Evolutionary conservation across 2,888 invertebrate genomes (phyloP).

Genomic region (Macrosiphum euphorbiae): DNA sequence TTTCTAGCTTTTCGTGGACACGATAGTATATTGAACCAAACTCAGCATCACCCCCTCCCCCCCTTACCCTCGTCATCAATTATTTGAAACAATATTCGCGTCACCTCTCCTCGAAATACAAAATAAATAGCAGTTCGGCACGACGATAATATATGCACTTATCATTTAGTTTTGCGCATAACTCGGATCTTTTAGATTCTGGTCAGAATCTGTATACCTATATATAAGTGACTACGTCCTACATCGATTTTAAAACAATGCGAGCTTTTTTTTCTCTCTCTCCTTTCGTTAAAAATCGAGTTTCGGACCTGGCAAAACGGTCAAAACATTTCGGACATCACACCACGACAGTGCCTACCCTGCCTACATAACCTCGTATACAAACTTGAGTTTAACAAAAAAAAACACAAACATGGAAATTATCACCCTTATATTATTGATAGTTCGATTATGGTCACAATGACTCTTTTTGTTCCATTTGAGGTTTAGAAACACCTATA

Average conservation of each 20-base stretch:
- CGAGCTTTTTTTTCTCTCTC: not conserved
- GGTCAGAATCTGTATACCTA: not conserved
- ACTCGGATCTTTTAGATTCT: not conserved
- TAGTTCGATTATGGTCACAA: no score
- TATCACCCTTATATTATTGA: no score
- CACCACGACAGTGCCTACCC: not conserved
- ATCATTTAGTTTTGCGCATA: not conserved
- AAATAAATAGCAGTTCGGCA: not conserved
- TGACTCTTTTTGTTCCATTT: no score
- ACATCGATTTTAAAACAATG: not conserved
- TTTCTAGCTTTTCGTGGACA: no score
- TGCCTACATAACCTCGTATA: not conserved
- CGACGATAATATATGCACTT: not conserved
- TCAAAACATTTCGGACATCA: not conserved
- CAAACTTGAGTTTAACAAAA: no score
- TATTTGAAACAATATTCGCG: not conserved
- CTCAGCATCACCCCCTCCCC: no score
- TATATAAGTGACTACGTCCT: no score
- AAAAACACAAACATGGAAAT: no score
- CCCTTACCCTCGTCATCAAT: not conserved
- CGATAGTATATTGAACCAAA: no score
- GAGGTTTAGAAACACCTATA: no score
- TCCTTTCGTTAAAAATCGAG: not conserved
- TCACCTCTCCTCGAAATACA: not conserved
- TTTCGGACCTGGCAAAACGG: not conserved